phyloP scores from a whole-genome alignment of 2,888 invertebrate genomes.

The Galerucella pusilla region DNA sequence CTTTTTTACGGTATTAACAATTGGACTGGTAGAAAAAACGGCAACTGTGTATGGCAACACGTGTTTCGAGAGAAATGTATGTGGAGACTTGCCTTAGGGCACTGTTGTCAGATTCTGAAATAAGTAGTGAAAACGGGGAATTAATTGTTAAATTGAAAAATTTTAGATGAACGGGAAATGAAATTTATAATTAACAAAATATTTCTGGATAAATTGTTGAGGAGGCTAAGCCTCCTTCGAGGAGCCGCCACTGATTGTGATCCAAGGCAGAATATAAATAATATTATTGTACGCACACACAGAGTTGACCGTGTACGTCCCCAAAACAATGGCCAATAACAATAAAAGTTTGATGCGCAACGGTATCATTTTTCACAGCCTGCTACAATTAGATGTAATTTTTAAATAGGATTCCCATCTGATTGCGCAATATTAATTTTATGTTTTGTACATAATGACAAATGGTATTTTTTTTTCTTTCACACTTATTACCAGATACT shows the following conservation, averaged over 20 bases:
- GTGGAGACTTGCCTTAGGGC: too few species aligned
- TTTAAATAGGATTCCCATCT: conserved; percentile 44
- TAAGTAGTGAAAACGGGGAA: too few species aligned
- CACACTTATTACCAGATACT: conserved; percentile 30
- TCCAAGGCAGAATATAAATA: conserved; percentile 40
- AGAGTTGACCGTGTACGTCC: conserved; percentile 37
- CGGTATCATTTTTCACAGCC: conserved; percentile 46
- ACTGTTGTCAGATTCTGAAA: too few species aligned
- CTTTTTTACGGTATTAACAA: too few species aligned
- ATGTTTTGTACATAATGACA: conserved; percentile 42
- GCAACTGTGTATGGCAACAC: too few species aligned
- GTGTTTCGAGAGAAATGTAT: too few species aligned
- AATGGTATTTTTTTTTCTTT: conserved; percentile 37
- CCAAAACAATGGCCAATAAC: conserved; percentile 46
- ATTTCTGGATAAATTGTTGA: too few species aligned
- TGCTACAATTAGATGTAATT: conserved; percentile 42
- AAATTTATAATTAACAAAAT: too few species aligned
- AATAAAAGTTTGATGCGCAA: conserved; percentile 43
- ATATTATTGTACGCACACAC: conserved; percentile 40
- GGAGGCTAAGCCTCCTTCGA: too few species aligned
- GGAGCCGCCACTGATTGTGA: conserved; percentile 27
- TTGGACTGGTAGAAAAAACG: too few species aligned
- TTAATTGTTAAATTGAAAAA: too few species aligned
- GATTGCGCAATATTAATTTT: conserved; percentile 41
- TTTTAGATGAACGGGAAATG: too few species aligned